Conservation (phyloP, 2,113 vertebrate species). For the Caretta caretta region DNA sequence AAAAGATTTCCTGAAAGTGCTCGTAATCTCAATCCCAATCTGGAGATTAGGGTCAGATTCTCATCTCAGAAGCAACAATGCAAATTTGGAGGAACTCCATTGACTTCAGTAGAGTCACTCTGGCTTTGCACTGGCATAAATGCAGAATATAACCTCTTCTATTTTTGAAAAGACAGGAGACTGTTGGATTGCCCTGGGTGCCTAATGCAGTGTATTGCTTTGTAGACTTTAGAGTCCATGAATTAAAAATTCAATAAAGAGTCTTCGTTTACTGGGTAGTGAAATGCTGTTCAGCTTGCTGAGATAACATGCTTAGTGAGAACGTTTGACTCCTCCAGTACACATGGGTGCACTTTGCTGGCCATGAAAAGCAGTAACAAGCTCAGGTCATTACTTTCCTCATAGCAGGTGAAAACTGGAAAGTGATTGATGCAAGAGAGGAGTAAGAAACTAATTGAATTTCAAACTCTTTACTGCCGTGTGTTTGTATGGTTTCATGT, state of each 20-base stretch:
- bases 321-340: accelerated
- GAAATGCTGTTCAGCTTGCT: background rate
- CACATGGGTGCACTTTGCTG: background rate
- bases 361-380: background rate
- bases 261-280: background rate
- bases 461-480: background rate
- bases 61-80: background rate
- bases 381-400: background rate
- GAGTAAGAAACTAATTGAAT: background rate
- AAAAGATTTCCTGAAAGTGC: background rate
- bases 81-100: accelerated
- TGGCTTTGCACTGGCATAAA: background rate
- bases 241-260: background rate
- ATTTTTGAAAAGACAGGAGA: background rate
- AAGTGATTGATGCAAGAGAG: background rate
- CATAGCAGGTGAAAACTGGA: background rate
- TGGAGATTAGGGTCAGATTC: background rate
- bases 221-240: background rate
- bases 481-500: background rate
- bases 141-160: background rate
- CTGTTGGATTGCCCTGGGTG: background rate
- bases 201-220: background rate
- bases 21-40: background rate
- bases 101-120: background rate
- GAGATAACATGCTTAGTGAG: too few relatives aligned